phyloP scores from a whole-genome alignment of 2,888 invertebrate species.

The Stenotaenia linearis region DNA sequence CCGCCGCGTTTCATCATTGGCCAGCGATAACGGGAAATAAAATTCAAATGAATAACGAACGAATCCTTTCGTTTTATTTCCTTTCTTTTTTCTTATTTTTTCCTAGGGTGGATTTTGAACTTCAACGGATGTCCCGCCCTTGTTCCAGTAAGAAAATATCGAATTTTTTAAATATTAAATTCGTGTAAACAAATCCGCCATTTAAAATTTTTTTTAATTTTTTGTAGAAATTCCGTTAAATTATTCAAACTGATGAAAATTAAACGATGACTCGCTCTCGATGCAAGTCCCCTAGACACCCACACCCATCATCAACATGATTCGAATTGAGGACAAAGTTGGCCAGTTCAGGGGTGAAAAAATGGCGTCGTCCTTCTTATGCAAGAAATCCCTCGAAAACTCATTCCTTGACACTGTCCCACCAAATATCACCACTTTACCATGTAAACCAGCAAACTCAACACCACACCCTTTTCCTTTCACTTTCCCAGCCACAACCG shows the following conservation, averaged over 20 bases:
- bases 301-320: not conserved
- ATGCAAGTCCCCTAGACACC: not conserved
- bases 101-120: not conserved
- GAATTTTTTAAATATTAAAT: no score
- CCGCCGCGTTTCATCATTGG: not conserved
- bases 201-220: no score
- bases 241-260: no score
- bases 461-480: not conserved
- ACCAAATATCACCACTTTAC: no score
- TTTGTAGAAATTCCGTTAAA: no score
- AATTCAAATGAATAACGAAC: not conserved
- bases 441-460: not conserved
- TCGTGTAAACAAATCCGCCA: no score
- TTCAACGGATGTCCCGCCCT: not conserved
- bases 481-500: no score
- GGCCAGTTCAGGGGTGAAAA: not conserved
- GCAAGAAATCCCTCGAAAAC: not conserved
- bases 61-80: not conserved
- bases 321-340: not conserved
- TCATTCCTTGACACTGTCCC: not conserved
- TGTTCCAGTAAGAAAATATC: no score
- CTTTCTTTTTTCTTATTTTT: no score
- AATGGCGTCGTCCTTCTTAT: not conserved
- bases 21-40: not conserved
- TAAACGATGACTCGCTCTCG: no score